Evolutionary conservation across 2,888 invertebrate genomes (phyloP).

Genomic region (Epinotia demarniana): DNA sequence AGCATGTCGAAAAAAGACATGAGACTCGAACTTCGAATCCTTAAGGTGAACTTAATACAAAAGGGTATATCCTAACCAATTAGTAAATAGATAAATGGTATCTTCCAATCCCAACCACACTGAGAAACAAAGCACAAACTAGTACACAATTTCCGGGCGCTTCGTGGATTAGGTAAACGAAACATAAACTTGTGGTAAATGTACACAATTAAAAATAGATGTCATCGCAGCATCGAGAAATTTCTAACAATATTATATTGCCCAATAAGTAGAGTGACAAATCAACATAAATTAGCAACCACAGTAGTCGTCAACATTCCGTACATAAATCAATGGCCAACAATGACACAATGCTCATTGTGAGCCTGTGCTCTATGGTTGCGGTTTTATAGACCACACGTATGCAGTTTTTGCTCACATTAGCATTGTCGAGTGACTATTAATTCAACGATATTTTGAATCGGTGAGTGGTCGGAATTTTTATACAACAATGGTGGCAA

Average conservation of each 20-base stretch:
- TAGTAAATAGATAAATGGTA: too few species aligned
- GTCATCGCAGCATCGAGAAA: not conserved
- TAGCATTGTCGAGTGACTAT: constrained; percentile 9
- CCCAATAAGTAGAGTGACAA: constrained; percentile 11
- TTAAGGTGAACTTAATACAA: too few species aligned
- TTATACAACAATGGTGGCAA: not conserved
- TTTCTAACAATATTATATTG: constrained; percentile 5
- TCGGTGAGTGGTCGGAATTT: not conserved
- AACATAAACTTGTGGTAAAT: not conserved
- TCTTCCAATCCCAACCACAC: too few species aligned
- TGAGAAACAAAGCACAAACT: not conserved
- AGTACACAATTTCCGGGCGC: not conserved
- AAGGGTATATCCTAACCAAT: too few species aligned
- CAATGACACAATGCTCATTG: constrained; percentile 47
- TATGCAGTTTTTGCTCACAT: constrained; percentile 26
- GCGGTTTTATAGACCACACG: constrained; percentile 59
- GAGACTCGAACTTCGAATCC: too few species aligned
- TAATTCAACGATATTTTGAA: constrained; percentile 14
- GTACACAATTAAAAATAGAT: not conserved
- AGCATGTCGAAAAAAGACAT: too few species aligned
- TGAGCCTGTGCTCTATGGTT: constrained; percentile 30
- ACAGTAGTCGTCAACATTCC: constrained; percentile 45
- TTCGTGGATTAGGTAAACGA: not conserved
- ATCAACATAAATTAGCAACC: constrained; percentile 35
- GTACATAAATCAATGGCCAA: constrained; percentile 50